These are phyloP conservation scores for Ceratina japonica DNA, from an alignment of 1,140 invertebrate genomes.

Conservation along the genomic window DNA sequence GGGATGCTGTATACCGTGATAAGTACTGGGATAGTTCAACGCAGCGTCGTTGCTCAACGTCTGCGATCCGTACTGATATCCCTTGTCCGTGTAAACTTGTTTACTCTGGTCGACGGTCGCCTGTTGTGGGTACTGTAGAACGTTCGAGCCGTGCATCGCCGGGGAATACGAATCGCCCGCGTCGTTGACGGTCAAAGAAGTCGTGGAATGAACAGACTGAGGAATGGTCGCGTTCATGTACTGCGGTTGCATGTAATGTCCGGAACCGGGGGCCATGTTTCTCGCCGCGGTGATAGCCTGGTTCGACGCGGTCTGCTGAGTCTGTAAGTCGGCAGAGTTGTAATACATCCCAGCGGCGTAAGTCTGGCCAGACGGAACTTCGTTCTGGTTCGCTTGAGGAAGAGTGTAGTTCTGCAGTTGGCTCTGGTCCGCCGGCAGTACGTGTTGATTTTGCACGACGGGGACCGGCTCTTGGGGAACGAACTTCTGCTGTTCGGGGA, in stretches of 20 bases:
- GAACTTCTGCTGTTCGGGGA: conserved; percentile 42
- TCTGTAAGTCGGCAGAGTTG: conserved; percentile 34
- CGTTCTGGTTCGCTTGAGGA: conserved; percentile 38
- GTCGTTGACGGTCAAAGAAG: conserved; percentile 35
- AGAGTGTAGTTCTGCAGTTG: conserved; percentile 49
- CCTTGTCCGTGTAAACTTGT: conserved; percentile 52
- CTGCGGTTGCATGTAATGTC: conserved; percentile 49
- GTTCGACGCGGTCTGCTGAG: conserved; percentile 30
- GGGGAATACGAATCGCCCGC: conserved; percentile 29
- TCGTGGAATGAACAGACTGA: conserved; percentile 40
- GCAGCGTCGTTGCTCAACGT: conserved; percentile 35
- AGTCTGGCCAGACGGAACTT: conserved; percentile 40
- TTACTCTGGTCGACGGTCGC: conserved; percentile 38
- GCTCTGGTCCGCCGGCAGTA: conserved; percentile 29
- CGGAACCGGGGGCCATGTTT: conserved; percentile 18
- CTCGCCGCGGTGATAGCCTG: conserved; percentile 15
- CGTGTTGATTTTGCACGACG: conserved; percentile 26
- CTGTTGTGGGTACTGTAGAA: conserved; percentile 44
- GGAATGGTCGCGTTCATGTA: conserved; percentile 35
- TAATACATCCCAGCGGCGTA: conserved; percentile 46
- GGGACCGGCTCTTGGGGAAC: conserved; percentile 32
- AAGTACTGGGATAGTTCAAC: conserved; percentile 61
- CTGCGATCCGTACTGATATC: conserved; percentile 47
- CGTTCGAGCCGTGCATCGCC: conserved; percentile 29
- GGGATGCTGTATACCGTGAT: conserved; percentile 53